These are phyloP conservation scores for Mionectes olivaceus DNA, from an alignment of 2,797 vertebrate species.

Conservation along the genomic window DNA sequence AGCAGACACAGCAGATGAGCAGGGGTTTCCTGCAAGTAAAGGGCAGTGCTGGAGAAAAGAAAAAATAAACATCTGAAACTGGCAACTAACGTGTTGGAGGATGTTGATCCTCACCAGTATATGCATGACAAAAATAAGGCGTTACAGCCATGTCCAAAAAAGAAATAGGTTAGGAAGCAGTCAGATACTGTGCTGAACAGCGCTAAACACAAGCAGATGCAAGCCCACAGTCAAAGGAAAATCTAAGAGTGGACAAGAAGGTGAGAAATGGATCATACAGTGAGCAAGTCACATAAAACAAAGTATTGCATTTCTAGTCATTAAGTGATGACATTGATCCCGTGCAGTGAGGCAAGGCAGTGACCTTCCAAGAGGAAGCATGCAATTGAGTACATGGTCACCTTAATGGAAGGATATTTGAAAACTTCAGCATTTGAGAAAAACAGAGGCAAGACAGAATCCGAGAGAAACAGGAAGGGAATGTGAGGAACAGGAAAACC, in stretches of 20 bases:
- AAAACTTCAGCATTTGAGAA: not conserved
- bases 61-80: not conserved
- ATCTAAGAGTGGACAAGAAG: not conserved
- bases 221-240: not conserved
- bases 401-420: not conserved
- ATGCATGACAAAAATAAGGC: not conserved
- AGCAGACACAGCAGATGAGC: not conserved
- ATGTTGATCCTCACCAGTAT: not conserved
- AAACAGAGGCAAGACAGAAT: not conserved
- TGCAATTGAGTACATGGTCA: fast-evolving
- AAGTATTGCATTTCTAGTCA: not conserved
- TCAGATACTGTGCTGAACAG: not conserved
- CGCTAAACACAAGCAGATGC: not conserved
- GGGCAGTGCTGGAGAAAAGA: not conserved
- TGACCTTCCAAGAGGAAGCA: not conserved
- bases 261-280: not conserved
- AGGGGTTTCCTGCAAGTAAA: not conserved
- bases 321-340: not conserved
- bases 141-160: not conserved
- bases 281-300: not conserved
- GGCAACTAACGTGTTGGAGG: not conserved
- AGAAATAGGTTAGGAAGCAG: not conserved
- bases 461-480: not conserved
- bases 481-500: not conserved
- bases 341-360: not conserved